Evolutionary conservation across 2,113 vertebrate genomes (phyloP).

Genomic region (Tricholaema leucomelas): DNA sequence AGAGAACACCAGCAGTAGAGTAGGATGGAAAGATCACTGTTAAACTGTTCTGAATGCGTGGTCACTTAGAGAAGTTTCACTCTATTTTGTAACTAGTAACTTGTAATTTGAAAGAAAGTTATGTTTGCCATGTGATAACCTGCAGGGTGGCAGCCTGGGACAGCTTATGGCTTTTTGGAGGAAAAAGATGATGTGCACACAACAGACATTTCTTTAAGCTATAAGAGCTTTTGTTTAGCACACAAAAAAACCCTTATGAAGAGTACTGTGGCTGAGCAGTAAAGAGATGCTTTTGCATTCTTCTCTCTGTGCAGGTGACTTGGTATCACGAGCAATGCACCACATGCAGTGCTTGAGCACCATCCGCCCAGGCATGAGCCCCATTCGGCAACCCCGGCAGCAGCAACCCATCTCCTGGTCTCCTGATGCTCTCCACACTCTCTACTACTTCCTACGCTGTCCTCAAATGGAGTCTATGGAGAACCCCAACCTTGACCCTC

Average conservation of each 20-base stretch:
- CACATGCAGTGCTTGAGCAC: slow-evolving; percentile 94
- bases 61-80: background rate
- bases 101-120: slow-evolving; percentile 14
- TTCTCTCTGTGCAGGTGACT: slow-evolving; percentile 81
- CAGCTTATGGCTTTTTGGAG: background rate
- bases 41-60: background rate
- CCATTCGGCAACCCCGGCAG: slow-evolving; percentile 84
- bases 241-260: background rate
- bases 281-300: background rate
- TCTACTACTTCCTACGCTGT: slow-evolving; percentile 98
- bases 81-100: background rate
- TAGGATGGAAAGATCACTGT: background rate
- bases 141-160: background rate
- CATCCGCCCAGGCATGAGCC: slow-evolving; percentile 87
- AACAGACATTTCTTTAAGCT: background rate
- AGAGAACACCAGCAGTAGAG: background rate
- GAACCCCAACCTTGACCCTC: slow-evolving; percentile 97
- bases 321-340: slow-evolving; percentile 97
- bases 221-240: background rate
- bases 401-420: slow-evolving; percentile 95
- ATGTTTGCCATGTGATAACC: background rate
- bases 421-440: slow-evolving; percentile 94
- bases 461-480: slow-evolving; percentile 99
- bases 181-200: background rate
- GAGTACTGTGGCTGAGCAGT: background rate